Conservation (phyloP, 1,140 invertebrate genomes). For the Adoxophyes honmai region DNA sequence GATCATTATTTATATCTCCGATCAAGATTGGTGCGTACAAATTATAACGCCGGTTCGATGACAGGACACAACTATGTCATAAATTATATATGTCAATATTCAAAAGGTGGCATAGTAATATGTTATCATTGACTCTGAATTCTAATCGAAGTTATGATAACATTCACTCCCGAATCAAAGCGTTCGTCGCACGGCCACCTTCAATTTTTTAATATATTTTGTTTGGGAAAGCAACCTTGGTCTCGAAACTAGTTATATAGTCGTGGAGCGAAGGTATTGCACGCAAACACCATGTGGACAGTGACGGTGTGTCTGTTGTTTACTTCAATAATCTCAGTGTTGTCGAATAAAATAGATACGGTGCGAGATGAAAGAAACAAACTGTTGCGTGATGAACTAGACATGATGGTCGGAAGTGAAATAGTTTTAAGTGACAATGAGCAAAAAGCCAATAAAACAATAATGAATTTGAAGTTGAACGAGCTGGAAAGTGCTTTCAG, state of each 20-base stretch:
- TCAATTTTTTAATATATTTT: neutral
- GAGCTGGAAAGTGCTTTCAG: conserved; percentile 79
- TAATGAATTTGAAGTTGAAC: conserved; percentile 81
- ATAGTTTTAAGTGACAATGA: conserved; percentile 78
- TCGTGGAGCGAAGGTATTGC: conserved; percentile 6
- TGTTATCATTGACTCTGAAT: no score
- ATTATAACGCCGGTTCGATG: no score
- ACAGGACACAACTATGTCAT: no score
- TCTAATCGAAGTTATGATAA: no score
- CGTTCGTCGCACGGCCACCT: neutral
- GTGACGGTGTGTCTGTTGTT: conserved; percentile 27
- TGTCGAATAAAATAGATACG: conserved; percentile 24
- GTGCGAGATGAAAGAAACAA: conserved; percentile 41
- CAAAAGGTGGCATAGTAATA: no score
- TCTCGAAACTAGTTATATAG: conserved; percentile 19
- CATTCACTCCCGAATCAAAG: no score
- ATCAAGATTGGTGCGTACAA: no score
- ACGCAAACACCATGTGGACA: conserved; percentile 35
- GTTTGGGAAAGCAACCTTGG: conserved; percentile 20
- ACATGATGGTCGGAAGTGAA: conserved; percentile 72
- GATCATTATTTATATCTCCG: no score
- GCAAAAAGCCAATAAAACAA: conserved; percentile 78
- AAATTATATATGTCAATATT: no score
- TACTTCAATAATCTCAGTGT: conserved; percentile 17
- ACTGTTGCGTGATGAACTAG: conserved; percentile 47